phyloP scores from a whole-genome alignment of 2,888 invertebrate genomes.

The Drosophila borealis region DNA sequence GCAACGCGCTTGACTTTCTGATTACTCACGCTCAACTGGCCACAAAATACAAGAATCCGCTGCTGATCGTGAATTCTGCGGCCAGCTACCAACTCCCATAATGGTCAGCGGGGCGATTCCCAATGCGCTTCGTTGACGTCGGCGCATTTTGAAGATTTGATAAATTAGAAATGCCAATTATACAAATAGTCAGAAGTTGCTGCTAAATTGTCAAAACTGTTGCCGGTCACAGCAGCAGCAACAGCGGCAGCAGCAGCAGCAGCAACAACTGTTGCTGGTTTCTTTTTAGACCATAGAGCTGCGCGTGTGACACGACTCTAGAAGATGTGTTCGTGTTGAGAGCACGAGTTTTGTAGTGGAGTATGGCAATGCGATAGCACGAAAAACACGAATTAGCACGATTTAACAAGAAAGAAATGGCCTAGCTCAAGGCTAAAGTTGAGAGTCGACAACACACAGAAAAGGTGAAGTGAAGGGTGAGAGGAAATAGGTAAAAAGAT shows the following conservation, averaged over 20 bases:
- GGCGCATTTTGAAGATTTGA: constrained; percentile 64
- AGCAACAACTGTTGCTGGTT: constrained; percentile 17
- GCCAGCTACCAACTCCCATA: constrained; percentile 49
- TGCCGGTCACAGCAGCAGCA: constrained; percentile 22
- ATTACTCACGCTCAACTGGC: constrained; percentile 79
- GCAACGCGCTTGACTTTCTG: constrained; percentile 78
- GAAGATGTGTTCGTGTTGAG: background rate
- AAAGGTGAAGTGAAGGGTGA: too few relatives aligned
- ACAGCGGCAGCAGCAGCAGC: background rate
- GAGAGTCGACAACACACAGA: too few relatives aligned
- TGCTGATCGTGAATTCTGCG: constrained; percentile 70
- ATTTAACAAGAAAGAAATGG: too few relatives aligned
- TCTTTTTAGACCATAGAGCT: constrained; percentile 25
- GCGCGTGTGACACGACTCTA: constrained; percentile 25
- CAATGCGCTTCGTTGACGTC: constrained; percentile 50
- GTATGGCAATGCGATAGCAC: background rate
- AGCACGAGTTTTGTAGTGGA: background rate
- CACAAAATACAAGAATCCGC: constrained; percentile 51
- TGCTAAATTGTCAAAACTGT: constrained; percentile 76
- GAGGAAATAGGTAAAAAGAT: too few relatives aligned
- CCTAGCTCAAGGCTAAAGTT: too few relatives aligned
- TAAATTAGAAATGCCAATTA: constrained; percentile 81
- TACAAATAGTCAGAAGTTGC: constrained; percentile 77
- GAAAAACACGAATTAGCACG: background rate
- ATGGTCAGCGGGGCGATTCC: constrained; percentile 56